Evolutionary conservation across 2,797 vertebrate genomes (phyloP), one percentile per base, ranked within the genome.

Genomic region (Pseudochromis fuscus): DNA sequence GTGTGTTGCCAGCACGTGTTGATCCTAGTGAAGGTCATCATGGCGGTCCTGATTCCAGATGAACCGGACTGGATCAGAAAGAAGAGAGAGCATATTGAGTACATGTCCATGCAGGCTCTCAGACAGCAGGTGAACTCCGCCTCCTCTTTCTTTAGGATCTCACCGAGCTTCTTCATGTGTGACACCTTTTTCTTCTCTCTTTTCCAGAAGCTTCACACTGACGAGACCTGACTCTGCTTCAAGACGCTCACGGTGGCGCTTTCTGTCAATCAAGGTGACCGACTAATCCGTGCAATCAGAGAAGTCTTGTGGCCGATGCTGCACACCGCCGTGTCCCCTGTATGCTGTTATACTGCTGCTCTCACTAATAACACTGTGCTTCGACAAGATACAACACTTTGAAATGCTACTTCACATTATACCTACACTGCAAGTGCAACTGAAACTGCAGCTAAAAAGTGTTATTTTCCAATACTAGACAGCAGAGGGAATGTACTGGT

Each of bases 31-130:
- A 95, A 95, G 72, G 35, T 94, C 67, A 42, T 94, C 46, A 28
- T 95, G 77, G 82, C 92, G 0, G 82, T 93, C 11, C 60, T 93
- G 59, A 95, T 95, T 82, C 95, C 95, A 0, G 95, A 95, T 23
- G 92, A 95, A 53, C 95, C 95, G 0, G 90, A 83, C 42, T 95
- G 95, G 94, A 84, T 95, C 74, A 63, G 67, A 11, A 93, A 90
- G 51, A 93, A 93, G 84, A 91, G 83, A 57, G 91, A 92, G 18
- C 91, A 90, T 42, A 93, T 94, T 0, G 94, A 95, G 76, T 95
- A 88, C 77, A 83, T 21, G 8, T 95, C 94, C 55, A 92, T 93
- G 86, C 88, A 91, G 72, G 95, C 94, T 10, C 81, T 95, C 31
- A 92, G 85, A 40, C 86, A 92, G 61, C 93, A 93, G 94, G 94